phyloP scores from a whole-genome alignment of 2,797 vertebrate genomes.

The Tiaroga cobitis region DNA sequence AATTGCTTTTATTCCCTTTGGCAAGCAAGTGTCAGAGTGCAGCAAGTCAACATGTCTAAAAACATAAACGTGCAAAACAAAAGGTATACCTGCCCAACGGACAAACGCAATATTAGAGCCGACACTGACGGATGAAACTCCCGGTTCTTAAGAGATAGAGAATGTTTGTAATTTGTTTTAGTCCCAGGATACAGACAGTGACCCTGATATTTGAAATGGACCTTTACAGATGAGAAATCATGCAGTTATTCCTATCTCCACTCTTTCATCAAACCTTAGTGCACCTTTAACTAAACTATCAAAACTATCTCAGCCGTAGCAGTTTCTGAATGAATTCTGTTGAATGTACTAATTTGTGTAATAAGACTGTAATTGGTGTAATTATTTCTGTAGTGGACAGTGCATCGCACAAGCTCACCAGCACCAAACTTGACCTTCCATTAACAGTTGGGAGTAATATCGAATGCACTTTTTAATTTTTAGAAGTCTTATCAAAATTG shows the following conservation, averaged over 20 bases:
- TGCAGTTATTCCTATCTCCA: slow-evolving; percentile 36
- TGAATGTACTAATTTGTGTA: background rate
- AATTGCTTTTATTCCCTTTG: slow-evolving; percentile 80
- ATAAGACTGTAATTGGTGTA: background rate
- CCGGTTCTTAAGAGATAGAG: background rate
- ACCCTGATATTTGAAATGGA: slow-evolving; percentile 46
- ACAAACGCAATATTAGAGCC: slow-evolving; percentile 77
- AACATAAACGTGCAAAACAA: slow-evolving; percentile 80
- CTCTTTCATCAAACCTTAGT: background rate
- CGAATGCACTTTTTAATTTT: background rate
- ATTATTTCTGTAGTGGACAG: background rate
- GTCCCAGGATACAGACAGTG: slow-evolving; percentile 32
- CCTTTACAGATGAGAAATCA: slow-evolving; percentile 55
- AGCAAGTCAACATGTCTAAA: slow-evolving; percentile 78
- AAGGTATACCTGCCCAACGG: slow-evolving; percentile 74
- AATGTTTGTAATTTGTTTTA: background rate
- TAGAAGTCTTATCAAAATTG: background rate
- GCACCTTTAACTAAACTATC: background rate
- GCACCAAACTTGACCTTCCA: background rate
- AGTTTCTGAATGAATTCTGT: background rate
- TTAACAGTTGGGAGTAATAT: background rate
- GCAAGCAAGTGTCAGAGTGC: slow-evolving; percentile 77
- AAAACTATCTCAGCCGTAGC: background rate
- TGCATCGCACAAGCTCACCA: background rate
- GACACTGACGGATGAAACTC: slow-evolving; percentile 80